Evolutionary conservation across 2,113 vertebrate species (phyloP), one percentile per base, ranked within the genome.

Genomic region (Poecile atricapillus): DNA sequence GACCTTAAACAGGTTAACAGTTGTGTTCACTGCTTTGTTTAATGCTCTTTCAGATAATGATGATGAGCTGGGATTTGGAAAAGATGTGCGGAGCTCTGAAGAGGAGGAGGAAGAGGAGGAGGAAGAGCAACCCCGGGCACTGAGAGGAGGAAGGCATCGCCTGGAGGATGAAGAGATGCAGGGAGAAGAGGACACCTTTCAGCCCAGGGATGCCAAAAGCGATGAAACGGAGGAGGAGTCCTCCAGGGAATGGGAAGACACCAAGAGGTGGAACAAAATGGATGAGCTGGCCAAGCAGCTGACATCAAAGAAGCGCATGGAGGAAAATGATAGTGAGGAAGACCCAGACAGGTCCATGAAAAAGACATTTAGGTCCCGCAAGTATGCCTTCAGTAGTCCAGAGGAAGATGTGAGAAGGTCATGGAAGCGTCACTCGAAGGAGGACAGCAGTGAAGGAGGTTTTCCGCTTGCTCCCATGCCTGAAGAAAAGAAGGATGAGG

Each of bases 401-500:
- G 93, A 97, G 87, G 92, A 84, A 9, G 96, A 78, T 20, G 74
- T 84, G 35, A 97, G 76, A 27, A 96, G 92, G n/a, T 95, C 95
- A 53, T 98, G 97, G 97, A 97, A 98, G 37, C 98, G 97, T 15
- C 97, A 98, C 77, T 98, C 98, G 0, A 98, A 97, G 83, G 99
- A 99, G 87, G 98, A 97, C 44, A 92, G 94, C 55, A 73, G 95
- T 37, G 97, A 98, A 96, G 95, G 97, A 62, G 64, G 97, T 28
- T 98, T 98, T 87, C 98, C 98, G 8, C 97, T 98, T 83, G 98
- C 97, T 64, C 97, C 96, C 37, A 95, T 90, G 33, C 97, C 97
- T 0, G 98, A 99, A 95, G 98, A 99, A 87, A 98, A 96, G 94
- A 98, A 96, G 44, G 99, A 99, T n/a, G 99, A 99, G 83, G 99